These are phyloP conservation scores for Pachycephala philippinensis DNA, from an alignment of 2,113 vertebrate species.

Conservation along the genomic window DNA sequence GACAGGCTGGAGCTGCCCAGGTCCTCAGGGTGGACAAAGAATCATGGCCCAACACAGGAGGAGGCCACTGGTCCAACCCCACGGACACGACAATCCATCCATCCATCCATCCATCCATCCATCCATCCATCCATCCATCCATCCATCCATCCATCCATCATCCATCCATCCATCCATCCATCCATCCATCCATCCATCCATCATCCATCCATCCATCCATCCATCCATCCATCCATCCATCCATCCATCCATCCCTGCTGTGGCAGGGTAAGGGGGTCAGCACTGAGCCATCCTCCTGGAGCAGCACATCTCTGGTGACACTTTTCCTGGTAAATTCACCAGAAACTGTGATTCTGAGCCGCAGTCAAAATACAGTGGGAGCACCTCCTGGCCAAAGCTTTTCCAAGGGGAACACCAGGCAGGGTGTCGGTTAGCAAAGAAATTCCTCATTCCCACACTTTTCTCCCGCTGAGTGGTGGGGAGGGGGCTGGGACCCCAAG, in stretches of 20 bases:
- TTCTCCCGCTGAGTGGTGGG: background rate
- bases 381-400: background rate
- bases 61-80: rapidly evolving
- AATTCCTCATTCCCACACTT: background rate
- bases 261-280: background rate
- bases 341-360: background rate
- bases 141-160: background rate
- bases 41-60: rapidly evolving
- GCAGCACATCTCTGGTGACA: background rate
- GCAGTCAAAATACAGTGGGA: rapidly evolving
- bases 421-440: background rate
- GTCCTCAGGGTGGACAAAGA: background rate
- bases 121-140: background rate
- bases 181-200: background rate
- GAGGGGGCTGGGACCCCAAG: background rate
- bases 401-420: background rate
- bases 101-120: background rate
- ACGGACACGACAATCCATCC: rapidly evolving
- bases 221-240: background rate
- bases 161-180: background rate
- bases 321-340: background rate
- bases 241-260: background rate
- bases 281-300: too few relatives aligned
- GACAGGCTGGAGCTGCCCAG: background rate
- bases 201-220: background rate